Base-by-base conservation (phyloP, 2,113 vertebrate species). In the Crotophaga sulcirostris region DNA sequence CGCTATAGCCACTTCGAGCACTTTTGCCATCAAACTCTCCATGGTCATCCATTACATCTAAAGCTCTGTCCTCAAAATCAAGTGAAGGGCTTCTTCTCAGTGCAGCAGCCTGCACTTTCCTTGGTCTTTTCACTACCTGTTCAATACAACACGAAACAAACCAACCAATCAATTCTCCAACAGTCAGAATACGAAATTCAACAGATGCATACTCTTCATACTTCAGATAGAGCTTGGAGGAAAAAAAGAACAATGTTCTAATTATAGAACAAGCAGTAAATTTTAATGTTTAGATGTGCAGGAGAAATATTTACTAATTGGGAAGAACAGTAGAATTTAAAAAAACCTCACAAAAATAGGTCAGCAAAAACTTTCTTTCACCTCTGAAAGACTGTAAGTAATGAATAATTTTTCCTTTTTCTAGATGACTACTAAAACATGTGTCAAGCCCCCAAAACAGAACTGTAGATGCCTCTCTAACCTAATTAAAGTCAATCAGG, bases 61-160 rank as follows among this genome's bases (percentile, higher is more conserved):
- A 98, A 82, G 98, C 97, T 42, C 98, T 97, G 91, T 98, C 98
- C 5, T 99, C 98, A 17, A 94, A 97, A 10, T 98, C 98, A 14
- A 98, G 97, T 1, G 98, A 98, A 0, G 98, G 98, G 9, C 98
- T 98, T 28, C 98, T 98, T 75, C 98, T 98, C 79, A 97, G 1
- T 0, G 94, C 28, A 24, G 97, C 96, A 62, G 98, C 84, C 7
- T 98, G 99, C 38, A 99, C 98, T 82, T 98, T 99, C 86, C 98
- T 96, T 23, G 98, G 98, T 84, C 99, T 98, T 95, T 99, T 99
- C 66, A 99, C 98, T 6, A 98, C 98, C 99, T 99, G 96, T 92
- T 86, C 33, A 69, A 47, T 55, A 42, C 36, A 93, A 60, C 5
- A 90, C 3, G 51, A 68, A 94, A 87, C 44, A 77, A 95, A 66